A percentile compares a stretch with the other conserved stretches of the same genome.
phyloP scores from a whole-genome alignment of 2,888 invertebrate genomes.

The Acanthosepion pharaonis region DNA sequence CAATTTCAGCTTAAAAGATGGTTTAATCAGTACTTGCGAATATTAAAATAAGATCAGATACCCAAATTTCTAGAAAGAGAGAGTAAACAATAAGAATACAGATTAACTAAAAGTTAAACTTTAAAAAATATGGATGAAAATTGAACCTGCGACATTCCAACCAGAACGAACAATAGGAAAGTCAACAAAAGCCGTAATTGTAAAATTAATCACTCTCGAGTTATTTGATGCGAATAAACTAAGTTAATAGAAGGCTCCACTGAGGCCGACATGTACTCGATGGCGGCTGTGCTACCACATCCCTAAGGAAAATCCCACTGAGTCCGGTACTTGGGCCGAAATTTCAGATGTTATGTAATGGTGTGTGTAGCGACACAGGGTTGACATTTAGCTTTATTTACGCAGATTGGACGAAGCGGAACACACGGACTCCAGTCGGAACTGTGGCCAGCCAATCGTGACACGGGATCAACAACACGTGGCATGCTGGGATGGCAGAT shows the following conservation, averaged over 20 bases:
- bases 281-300: background rate
- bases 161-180: conserved; percentile 33
- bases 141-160: background rate
- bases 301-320: background rate
- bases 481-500: background rate
- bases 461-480: conserved; percentile 25
- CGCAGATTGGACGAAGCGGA: background rate
- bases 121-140: background rate
- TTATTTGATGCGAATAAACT: conserved; percentile 33
- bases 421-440: background rate
- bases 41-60: too few species aligned
- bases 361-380: conserved; percentile 33
- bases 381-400: conserved; percentile 22
- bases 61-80: background rate
- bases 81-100: background rate
- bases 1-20: too few species aligned
- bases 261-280: conserved; percentile 33
- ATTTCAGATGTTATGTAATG: conserved; percentile 33
- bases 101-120: background rate
- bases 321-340: background rate
- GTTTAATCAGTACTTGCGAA: too few species aligned
- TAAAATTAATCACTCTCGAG: conserved; percentile 33
- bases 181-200: background rate
- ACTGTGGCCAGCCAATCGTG: conserved; percentile 33
- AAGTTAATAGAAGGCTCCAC: conserved; percentile 9